Conservation (phyloP, 2,113 vertebrate genomes). For the Syrmaticus mikado region DNA sequence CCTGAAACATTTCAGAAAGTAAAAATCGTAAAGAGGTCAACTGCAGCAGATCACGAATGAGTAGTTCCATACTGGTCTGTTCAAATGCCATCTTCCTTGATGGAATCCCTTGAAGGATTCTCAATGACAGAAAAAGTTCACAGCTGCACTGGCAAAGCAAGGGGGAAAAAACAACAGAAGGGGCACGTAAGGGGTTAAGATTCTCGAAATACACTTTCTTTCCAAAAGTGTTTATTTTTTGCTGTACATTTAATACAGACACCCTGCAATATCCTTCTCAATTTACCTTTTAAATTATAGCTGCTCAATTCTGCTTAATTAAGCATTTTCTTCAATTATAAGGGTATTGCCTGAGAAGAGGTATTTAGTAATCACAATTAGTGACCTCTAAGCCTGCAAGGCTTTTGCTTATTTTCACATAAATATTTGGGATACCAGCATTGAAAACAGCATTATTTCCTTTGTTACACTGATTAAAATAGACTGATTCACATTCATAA, state of each 20-base stretch:
- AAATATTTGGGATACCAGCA: neutral
- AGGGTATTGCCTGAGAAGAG: conserved; percentile 16
- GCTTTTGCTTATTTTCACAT: conserved; percentile 25
- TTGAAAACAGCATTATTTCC: neutral
- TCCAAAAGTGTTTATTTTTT: neutral
- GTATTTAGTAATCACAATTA: conserved; percentile 7
- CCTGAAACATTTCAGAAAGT: neutral
- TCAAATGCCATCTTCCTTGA: neutral
- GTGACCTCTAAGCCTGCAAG: conserved; percentile 8
- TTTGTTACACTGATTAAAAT: neutral
- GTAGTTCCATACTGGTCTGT: neutral
- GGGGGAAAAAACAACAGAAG: neutral
- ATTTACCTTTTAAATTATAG: neutral
- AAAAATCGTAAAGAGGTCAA: neutral
- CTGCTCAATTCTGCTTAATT: conserved; percentile 17
- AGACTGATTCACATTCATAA: conserved; percentile 6
- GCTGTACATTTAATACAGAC: neutral
- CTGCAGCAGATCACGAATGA: neutral
- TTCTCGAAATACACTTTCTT: neutral
- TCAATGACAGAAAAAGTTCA: neutral
- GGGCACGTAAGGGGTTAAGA: neutral
- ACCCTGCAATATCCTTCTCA: neutral
- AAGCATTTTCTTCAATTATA: conserved; percentile 35
- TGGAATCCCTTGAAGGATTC: neutral
- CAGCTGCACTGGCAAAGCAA: neutral